These are phyloP conservation scores for Nymphalis io DNA, from an alignment of 1,140 invertebrate species.

Conservation along the genomic window DNA sequence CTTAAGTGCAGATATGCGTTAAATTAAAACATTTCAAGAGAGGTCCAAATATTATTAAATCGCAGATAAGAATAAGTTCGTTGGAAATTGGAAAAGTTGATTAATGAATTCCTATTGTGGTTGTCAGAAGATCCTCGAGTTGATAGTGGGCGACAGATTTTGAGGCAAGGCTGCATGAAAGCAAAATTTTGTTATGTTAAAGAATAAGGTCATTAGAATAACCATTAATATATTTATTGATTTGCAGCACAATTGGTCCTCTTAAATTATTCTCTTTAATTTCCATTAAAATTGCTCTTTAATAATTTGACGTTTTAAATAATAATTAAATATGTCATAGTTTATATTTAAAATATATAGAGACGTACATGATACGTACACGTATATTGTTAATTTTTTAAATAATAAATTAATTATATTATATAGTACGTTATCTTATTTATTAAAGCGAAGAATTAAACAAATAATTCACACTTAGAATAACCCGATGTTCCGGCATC, in stretches of 20 bases:
- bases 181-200: slow-evolving; percentile 15
- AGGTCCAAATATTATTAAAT: slow-evolving; percentile 21
- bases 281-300: slow-evolving; percentile 14
- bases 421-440: too few species aligned
- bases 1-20: slow-evolving; percentile 17
- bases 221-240: not conserved
- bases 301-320: too few species aligned
- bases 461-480: too few species aligned
- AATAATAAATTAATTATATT: too few species aligned
- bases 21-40: slow-evolving; percentile 27
- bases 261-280: slow-evolving; percentile 5
- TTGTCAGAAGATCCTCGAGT: slow-evolving; percentile 48
- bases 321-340: too few species aligned
- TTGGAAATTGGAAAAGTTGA: slow-evolving; percentile 75
- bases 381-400: too few species aligned
- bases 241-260: not conserved
- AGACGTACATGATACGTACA: too few species aligned
- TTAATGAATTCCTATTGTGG: slow-evolving; percentile 64
- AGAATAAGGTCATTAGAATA: not conserved
- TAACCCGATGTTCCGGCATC: too few species aligned
- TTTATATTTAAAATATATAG: too few species aligned
- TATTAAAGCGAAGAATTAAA: too few species aligned
- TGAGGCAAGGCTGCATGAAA: slow-evolving; percentile 26
- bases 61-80: slow-evolving; percentile 45
- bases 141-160: slow-evolving; percentile 53